phyloP scores from a whole-genome alignment of 2,888 invertebrate species.

The Luperina testacea region DNA sequence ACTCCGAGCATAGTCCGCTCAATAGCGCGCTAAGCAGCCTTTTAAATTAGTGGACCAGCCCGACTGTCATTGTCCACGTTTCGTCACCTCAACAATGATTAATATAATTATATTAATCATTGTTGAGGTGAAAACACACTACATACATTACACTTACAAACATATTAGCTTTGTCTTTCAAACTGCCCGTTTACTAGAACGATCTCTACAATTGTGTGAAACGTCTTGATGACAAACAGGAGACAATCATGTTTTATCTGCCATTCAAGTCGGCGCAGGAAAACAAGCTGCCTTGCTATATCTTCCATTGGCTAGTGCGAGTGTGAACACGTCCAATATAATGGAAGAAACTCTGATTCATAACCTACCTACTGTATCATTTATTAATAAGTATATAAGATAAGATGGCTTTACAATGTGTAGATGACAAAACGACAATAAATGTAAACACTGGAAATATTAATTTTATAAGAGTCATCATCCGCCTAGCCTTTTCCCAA shows the following conservation, averaged over 20 bases:
- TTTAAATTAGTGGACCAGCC: no score
- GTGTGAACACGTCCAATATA: neutral
- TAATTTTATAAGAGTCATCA: no score
- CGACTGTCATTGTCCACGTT: no score
- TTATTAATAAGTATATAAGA: neutral
- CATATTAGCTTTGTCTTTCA: neutral
- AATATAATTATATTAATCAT: neutral
- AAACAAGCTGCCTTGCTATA: slow-evolving; percentile 11
- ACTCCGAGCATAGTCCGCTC: no score
- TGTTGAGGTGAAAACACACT: neutral
- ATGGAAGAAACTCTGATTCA: neutral
- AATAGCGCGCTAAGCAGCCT: no score
- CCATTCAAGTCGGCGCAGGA: slow-evolving; percentile 11
- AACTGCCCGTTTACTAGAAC: slow-evolving; percentile 9
- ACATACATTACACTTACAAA: neutral
- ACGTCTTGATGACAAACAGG: neutral
- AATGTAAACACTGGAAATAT: neutral
- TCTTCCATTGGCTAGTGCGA: neutral
- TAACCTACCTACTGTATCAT: neutral
- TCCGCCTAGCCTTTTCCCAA: no score
- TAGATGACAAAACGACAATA: neutral
- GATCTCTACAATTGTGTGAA: slow-evolving; percentile 4
- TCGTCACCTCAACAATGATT: no score
- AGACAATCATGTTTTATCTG: slow-evolving; percentile 28
- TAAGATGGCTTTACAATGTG: neutral